Conservation (phyloP, 2,113 vertebrate genomes). For the Pedionomus torquatus region DNA sequence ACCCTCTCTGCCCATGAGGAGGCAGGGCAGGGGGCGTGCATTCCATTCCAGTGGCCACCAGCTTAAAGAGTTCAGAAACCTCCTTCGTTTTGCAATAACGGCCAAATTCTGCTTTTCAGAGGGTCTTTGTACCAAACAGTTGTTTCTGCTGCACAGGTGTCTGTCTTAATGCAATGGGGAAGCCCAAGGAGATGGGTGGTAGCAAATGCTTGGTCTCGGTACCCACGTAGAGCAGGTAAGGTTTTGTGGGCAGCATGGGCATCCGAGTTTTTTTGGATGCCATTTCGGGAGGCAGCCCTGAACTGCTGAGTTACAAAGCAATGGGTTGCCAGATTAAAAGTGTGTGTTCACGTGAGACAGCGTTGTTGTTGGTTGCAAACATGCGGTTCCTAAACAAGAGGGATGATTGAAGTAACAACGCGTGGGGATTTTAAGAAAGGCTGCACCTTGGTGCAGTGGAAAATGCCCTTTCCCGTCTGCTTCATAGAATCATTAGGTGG, state of each 20-base stretch:
- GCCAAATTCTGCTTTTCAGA: neutral
- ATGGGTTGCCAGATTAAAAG: neutral
- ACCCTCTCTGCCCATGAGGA: fast-evolving
- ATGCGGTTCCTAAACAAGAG: neutral
- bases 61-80: neutral
- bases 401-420: neutral
- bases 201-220: neutral
- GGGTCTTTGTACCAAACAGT: neutral
- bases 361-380: neutral
- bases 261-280: neutral
- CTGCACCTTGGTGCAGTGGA: neutral
- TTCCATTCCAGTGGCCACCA: neutral
- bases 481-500: neutral
- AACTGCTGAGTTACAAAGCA: neutral
- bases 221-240: fast-evolving
- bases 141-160: neutral
- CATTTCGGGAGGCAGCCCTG: neutral
- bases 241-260: neutral
- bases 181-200: neutral
- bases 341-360: fast-evolving
- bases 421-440: neutral
- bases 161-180: neutral
- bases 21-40: neutral
- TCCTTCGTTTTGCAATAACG: neutral
- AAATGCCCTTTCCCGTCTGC: neutral